These are phyloP conservation scores for Vireo altiloquus DNA, from an alignment of 2,113 vertebrate species.

Conservation along the genomic window DNA sequence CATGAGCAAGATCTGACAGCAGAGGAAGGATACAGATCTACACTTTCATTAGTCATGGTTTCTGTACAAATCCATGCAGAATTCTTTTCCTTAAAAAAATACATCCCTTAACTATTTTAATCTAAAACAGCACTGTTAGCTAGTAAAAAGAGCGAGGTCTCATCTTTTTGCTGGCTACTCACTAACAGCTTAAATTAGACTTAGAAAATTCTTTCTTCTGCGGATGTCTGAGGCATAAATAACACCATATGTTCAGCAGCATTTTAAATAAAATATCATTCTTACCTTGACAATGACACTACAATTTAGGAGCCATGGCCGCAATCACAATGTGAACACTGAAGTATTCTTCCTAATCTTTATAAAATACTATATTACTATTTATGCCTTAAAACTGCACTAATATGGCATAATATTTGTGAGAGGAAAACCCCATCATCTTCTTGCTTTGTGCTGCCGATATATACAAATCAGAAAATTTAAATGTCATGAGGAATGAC, in stretches of 20 bases:
- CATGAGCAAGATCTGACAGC: neutral
- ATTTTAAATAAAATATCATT: conserved; percentile 15
- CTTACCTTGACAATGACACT: conserved; percentile 25
- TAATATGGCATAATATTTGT: neutral
- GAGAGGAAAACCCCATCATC: neutral
- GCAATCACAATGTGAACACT: neutral
- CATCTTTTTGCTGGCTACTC: conserved; percentile 10
- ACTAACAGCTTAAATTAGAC: conserved; percentile 38
- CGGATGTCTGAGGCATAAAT: conserved; percentile 46
- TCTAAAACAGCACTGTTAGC: conserved; percentile 4
- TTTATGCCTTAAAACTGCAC: neutral
- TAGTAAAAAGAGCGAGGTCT: conserved; percentile 30
- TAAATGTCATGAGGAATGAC: conserved; percentile 65
- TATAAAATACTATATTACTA: neutral
- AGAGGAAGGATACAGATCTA: neutral
- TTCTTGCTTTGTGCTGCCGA: neutral
- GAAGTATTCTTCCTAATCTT: neutral
- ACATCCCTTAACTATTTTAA: conserved; percentile 13
- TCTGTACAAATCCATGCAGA: neutral
- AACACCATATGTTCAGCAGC: conserved; percentile 44
- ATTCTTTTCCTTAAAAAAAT: neutral
- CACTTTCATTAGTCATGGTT: neutral
- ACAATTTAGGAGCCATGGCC: neutral
- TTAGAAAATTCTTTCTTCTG: conserved; percentile 30
- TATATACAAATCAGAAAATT: conserved; percentile 59